These are phyloP conservation scores for Platypus cylindrus DNA, from an alignment of 2,888 invertebrate genomes.

Conservation along the genomic window DNA sequence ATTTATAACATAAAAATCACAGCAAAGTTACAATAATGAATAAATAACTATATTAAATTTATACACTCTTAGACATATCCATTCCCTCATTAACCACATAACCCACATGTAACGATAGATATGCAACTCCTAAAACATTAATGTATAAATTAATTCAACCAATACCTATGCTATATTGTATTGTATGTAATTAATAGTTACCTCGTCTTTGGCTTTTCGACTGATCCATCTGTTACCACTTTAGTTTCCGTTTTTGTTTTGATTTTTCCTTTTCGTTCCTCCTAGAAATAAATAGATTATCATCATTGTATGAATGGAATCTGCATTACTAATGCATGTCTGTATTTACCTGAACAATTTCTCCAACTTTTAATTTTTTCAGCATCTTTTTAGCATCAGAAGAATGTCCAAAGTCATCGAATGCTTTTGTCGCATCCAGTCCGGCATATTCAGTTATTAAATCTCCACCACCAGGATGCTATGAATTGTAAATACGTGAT, in stretches of 20 bases:
- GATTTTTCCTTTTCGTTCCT: slow-evolving; percentile 19
- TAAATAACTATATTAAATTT: no score
- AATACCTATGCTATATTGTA: no score
- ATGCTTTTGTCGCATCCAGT: slow-evolving; percentile 50
- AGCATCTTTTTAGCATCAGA: slow-evolving; percentile 46
- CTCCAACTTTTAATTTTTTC: slow-evolving; percentile 51
- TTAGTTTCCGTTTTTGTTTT: slow-evolving; percentile 14
- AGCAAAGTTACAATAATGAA: no score
- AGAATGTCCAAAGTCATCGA: slow-evolving; percentile 55
- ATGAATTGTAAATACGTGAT: no score
- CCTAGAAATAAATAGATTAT: slow-evolving; percentile 15
- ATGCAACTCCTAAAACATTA: slow-evolving; percentile 18
- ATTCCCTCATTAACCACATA: slow-evolving; percentile 18
- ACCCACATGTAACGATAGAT: slow-evolving; percentile 18
- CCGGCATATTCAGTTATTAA: slow-evolving; percentile 52
- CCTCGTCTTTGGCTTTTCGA: slow-evolving; percentile 11
- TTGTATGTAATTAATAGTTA: slow-evolving; percentile 3
- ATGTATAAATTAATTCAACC: not conserved
- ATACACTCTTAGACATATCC: no score
- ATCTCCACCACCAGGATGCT: slow-evolving; percentile 62
- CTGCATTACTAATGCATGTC: not conserved
- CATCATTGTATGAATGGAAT: not conserved
- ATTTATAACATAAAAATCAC: no score
- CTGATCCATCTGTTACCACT: slow-evolving; percentile 9
- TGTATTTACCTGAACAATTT: slow-evolving; percentile 48